Evolutionary conservation across 2,797 vertebrate species (phyloP).

Genomic region (Lagodon rhomboides): DNA sequence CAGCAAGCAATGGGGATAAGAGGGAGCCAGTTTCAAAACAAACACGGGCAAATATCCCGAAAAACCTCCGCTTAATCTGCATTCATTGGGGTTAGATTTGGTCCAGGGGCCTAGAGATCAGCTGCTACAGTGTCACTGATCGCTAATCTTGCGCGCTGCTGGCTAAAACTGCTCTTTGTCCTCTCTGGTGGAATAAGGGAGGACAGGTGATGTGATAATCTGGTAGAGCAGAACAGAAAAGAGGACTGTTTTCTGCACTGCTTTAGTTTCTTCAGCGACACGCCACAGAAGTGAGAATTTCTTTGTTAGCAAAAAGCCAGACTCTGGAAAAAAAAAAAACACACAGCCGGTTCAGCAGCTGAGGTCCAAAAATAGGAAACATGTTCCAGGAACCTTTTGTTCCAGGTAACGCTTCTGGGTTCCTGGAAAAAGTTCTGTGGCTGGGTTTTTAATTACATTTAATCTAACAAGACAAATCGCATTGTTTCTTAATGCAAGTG

Average conservation of each 20-base stretch:
- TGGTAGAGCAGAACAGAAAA: slow-evolving; percentile 14
- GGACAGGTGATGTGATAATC: slow-evolving; percentile 40
- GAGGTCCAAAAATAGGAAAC: slow-evolving; percentile 7
- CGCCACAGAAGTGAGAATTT: neutral
- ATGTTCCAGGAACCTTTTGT: slow-evolving; percentile 10
- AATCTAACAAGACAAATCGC: neutral
- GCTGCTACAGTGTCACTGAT: slow-evolving; percentile 56
- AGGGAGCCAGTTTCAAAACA: slow-evolving; percentile 80
- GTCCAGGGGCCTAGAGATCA: slow-evolving; percentile 53
- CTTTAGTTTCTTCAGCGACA: too few relatives aligned
- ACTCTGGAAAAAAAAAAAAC: neutral
- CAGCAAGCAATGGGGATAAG: slow-evolving; percentile 70
- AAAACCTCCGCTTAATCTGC: slow-evolving; percentile 74
- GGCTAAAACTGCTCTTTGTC: slow-evolving; percentile 60
- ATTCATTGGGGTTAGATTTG: slow-evolving; percentile 72
- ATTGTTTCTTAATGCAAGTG: neutral
- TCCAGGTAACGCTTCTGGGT: slow-evolving; percentile 18
- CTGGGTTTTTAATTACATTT: slow-evolving; percentile 2
- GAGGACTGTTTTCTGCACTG: slow-evolving; percentile 9
- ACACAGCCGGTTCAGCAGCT: neutral
- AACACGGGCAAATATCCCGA: slow-evolving; percentile 76
- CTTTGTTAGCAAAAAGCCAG: neutral
- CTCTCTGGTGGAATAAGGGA: neutral
- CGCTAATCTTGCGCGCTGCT: slow-evolving; percentile 35
- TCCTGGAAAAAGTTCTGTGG: slow-evolving; percentile 21